A percentile compares a stretch with the other conserved stretches of the same genome.
Conservation (phyloP, 2,797 vertebrate species). For the Smutsia gigantea region DNA sequence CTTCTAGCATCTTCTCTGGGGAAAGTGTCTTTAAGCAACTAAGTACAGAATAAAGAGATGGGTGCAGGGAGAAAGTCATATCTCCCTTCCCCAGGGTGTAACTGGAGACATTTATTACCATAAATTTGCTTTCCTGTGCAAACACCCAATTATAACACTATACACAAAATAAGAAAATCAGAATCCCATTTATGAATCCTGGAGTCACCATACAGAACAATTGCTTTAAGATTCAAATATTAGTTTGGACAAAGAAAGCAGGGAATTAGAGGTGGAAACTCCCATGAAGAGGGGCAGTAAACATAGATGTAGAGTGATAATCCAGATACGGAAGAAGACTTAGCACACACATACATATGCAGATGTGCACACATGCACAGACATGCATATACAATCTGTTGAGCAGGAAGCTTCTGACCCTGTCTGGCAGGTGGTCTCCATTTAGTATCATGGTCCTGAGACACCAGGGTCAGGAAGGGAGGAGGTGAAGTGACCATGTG, state of each 20-base stretch:
- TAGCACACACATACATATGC: background rate
- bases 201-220: background rate
- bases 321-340: background rate
- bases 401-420: background rate
- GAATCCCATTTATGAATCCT: background rate
- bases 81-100: background rate
- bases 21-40: background rate
- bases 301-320: background rate
- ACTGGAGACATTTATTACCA: background rate
- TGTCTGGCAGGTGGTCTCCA: constrained; percentile 16
- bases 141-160: background rate
- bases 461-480: background rate
- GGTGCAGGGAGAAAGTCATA: background rate
- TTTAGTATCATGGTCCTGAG: background rate
- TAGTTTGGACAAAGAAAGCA: background rate
- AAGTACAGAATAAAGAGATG: background rate
- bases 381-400: background rate
- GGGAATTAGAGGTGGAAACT: background rate
- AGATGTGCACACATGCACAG: background rate
- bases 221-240: background rate
- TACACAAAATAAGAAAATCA: background rate
- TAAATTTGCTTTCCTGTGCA: background rate
- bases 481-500: background rate
- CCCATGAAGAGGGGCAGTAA: background rate
- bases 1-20: background rate